Base-by-base conservation (phyloP, 2,888 invertebrate genomes). In the Apoda limacodes region DNA sequence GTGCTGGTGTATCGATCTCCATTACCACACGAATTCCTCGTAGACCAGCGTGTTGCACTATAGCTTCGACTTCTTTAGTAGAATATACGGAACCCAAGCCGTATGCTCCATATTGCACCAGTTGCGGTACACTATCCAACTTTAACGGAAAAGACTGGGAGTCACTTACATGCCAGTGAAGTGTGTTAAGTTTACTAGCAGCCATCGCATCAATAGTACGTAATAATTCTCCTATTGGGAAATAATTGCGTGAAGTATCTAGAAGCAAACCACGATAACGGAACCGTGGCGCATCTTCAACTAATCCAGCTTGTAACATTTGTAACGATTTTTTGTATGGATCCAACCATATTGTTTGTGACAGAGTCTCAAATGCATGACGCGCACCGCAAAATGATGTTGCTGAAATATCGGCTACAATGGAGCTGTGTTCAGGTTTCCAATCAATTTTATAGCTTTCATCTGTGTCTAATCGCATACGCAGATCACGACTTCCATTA, bases 161-260 rank as follows among this genome's bases (percentile, higher is more conserved):
- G 60, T 96, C 95, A 2, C 88, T 88, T 13, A 90, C 82, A 50
- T 91, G 91, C 95, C 95, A 95, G 59, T 96, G 96, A 55, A 96
- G 89, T 1, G 92, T 91, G 65, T 96, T 96, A 29, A 96, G 69
- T 70, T 96, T 96, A 39, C 88, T 87, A 37, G 90, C 86, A 0
- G 90, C 87, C 95, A 96, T 95, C 3, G 88, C 94, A 32, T 92
- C 88, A 50, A 96, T 69, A 10, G 89, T 87, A 5, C 85, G 80
- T 49, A 88, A 84, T 25, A 92, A 74, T 33, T 87, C 82, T 15
- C 82, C 81, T 7, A 92, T 72, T 1, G 91, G 86, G 50, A 95
- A 87, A 60, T 86, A 96, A 60, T 94, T 94, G 5, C 94, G 81
- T 0, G 94, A 89, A 0, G 96, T 94, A 57, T 97, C 97, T 31